Evolutionary conservation across 2,797 vertebrate genomes (phyloP).

Genomic region (Girardinus metallicus): DNA sequence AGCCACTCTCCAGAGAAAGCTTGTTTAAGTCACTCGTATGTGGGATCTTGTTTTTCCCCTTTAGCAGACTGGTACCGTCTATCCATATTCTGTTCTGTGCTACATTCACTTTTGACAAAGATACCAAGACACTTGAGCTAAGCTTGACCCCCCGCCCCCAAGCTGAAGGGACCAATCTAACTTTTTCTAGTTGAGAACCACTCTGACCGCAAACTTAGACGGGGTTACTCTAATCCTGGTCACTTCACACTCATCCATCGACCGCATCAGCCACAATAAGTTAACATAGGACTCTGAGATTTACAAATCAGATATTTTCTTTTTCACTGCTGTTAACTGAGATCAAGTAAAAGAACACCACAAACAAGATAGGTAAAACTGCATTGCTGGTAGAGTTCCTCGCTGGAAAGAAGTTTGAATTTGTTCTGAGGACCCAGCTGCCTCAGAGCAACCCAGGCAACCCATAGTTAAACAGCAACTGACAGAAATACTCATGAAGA

Average conservation of each 20-base stretch:
- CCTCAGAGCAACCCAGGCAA: not conserved
- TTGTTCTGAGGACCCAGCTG: too few species aligned
- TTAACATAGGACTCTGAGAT: not conserved
- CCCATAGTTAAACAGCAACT: not conserved
- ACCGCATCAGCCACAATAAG: not conserved
- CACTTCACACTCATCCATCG: not conserved
- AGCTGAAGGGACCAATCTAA: not conserved
- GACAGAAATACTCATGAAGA: not conserved
- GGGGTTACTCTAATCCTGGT: not conserved
- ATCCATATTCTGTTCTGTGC: not conserved
- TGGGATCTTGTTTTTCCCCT: not conserved
- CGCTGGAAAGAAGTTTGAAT: too few species aligned
- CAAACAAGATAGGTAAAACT: not conserved
- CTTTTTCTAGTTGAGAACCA: not conserved
- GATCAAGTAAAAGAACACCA: not conserved
- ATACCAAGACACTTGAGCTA: not conserved
- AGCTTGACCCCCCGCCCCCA: not conserved
- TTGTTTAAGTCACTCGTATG: not conserved
- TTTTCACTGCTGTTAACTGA: not conserved
- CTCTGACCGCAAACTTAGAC: not conserved
- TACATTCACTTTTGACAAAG: not conserved
- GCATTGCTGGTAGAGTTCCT: too few species aligned
- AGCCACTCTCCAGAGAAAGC: not conserved
- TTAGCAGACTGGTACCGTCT: not conserved
- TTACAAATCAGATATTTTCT: not conserved